phyloP scores from a whole-genome alignment of 2,888 invertebrate species.

The Tenthredo mesomela region DNA sequence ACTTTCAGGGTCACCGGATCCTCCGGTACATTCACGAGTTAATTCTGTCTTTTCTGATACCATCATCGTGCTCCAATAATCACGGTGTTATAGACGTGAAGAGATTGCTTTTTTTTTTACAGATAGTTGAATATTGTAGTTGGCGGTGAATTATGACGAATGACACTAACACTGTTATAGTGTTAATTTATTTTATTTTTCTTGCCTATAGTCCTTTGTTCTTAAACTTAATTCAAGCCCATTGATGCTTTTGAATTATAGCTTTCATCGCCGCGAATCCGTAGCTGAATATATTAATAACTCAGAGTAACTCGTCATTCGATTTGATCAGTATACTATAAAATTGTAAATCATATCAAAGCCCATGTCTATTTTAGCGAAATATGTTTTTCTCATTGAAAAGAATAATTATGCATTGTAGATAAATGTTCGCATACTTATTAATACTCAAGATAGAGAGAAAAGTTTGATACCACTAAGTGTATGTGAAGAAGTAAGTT shows the following conservation, averaged over 20 bases:
- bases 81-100: background rate
- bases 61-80: background rate
- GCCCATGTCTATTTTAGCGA: background rate
- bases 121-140: background rate
- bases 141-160: background rate
- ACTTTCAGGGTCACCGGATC: conserved; percentile 44
- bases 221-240: background rate
- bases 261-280: background rate
- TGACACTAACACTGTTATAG: background rate
- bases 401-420: background rate
- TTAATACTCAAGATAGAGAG: background rate
- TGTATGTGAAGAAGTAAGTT: background rate
- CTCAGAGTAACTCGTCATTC: background rate
- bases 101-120: background rate
- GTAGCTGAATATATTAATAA: background rate
- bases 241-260: background rate
- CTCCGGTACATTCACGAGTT: conserved; percentile 54
- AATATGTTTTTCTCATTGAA: background rate
- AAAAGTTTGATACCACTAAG: background rate
- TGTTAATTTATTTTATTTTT: background rate
- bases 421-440: background rate
- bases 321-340: background rate
- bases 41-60: conserved; percentile 51
- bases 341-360: background rate
- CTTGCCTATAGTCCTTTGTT: background rate